Percentiles rank a stretch among this genome's conserved stretches.
Conservation (phyloP, 2,888 invertebrate species). For the Acrobasis suavella region DNA sequence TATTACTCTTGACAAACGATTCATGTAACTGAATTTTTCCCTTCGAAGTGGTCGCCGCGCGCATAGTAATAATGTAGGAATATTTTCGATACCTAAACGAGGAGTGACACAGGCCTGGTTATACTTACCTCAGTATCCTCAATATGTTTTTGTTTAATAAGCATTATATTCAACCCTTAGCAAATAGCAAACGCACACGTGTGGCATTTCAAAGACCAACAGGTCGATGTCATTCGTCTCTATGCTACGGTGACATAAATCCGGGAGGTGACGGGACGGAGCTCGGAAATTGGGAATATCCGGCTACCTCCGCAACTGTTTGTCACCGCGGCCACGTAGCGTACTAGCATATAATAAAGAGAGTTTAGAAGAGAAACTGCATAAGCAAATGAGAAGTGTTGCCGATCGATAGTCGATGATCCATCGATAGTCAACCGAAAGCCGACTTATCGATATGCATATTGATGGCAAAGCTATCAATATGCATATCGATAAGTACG, state of each 20-base stretch:
- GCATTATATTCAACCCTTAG: background rate
- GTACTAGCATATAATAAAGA: background rate
- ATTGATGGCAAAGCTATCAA: too few relatives aligned
- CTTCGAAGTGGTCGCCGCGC: too few relatives aligned
- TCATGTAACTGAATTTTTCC: too few relatives aligned
- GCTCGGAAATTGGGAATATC: conserved; percentile 69
- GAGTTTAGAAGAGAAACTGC: background rate
- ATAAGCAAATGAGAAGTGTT: background rate
- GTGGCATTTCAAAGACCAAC: conserved; percentile 21
- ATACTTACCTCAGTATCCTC: too few relatives aligned
- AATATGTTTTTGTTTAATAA: background rate
- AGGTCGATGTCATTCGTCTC: conserved; percentile 37
- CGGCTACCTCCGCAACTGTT: conserved; percentile 51
- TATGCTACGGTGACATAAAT: conserved; percentile 47
- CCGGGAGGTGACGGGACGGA: conserved; percentile 44
- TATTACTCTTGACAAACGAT: too few relatives aligned
- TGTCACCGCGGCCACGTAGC: conserved; percentile 53
- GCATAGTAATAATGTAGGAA: too few relatives aligned
- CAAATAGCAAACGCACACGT: background rate
- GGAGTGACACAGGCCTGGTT: too few relatives aligned
- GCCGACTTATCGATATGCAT: too few relatives aligned
- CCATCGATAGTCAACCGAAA: too few relatives aligned
- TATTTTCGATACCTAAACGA: too few relatives aligned
- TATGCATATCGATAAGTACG: too few relatives aligned
- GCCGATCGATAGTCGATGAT: too few relatives aligned